Evolutionary conservation across 2,113 vertebrate genomes (phyloP).

Genomic region (Sander vitreus): DNA sequence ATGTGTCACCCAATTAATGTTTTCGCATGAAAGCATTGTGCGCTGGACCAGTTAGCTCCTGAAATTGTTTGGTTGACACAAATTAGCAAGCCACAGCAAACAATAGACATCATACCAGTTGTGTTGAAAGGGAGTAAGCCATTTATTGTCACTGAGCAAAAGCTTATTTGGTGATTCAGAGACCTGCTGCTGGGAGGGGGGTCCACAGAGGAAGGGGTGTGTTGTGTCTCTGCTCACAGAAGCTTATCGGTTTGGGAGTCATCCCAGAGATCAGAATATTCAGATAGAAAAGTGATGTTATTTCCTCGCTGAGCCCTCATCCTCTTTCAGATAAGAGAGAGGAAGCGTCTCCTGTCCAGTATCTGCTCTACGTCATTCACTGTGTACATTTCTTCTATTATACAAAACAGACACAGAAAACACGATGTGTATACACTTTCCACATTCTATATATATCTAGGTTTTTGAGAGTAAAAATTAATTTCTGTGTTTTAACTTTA

Average conservation of each 20-base stretch:
- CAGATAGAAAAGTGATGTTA: constrained; percentile 69
- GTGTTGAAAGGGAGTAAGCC: not conserved
- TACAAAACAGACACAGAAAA: not conserved
- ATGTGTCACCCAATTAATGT: constrained; percentile 3
- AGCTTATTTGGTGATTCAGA: constrained; percentile 35
- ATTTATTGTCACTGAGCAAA: constrained; percentile 30
- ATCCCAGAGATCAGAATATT: constrained; percentile 60
- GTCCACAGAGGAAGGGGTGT: constrained; percentile 47
- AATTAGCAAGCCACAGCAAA: constrained; percentile 8
- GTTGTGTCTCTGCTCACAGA: constrained; percentile 76
- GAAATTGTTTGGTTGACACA: not conserved
- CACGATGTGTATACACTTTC: not conserved
- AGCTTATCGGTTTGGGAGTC: constrained; percentile 66
- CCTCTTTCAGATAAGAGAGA: constrained; percentile 70
- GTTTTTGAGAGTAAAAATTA: not conserved
- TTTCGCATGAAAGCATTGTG: not conserved
- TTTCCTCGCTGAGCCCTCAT: constrained; percentile 68
- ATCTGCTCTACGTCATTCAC: constrained; percentile 9
- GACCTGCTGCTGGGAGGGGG: not conserved
- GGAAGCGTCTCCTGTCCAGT: constrained; percentile 51
- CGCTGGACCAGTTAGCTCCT: constrained; percentile 4
- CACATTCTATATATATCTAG: not conserved
- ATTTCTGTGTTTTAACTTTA: not conserved
- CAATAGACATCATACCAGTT: not conserved
- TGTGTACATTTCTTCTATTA: not conserved